Percentiles rank a stretch among this genome's conserved stretches.
Conservation (phyloP, 2,113 vertebrate species). For the Perca fluviatilis region DNA sequence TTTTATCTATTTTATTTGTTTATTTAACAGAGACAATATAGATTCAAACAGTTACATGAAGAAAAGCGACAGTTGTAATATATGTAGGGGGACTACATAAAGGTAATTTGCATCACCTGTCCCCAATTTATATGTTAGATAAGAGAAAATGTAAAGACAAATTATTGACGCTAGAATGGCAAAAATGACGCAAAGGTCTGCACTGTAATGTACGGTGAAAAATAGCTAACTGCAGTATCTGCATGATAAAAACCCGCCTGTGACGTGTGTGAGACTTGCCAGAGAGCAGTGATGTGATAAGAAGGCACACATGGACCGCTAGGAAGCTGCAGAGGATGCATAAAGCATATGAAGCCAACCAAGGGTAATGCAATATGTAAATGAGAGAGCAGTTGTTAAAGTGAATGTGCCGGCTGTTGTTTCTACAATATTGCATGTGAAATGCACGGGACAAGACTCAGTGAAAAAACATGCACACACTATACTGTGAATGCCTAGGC, state of each 20-base stretch:
- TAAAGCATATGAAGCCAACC: conserved; percentile 65
- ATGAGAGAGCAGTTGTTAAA: conserved; percentile 65
- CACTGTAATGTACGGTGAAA: conserved; percentile 7
- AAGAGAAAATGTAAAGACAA: neutral
- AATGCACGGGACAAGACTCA: conserved; percentile 19
- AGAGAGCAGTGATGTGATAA: conserved; percentile 63
- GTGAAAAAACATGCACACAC: conserved; percentile 19
- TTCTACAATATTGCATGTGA: conserved; percentile 51
- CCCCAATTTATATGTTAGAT: neutral
- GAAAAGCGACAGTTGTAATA: conserved; percentile 8
- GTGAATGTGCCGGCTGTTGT: conserved; percentile 56
- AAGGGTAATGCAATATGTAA: conserved; percentile 77
- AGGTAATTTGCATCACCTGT: neutral
- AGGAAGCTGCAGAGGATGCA: conserved; percentile 56
- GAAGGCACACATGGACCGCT: conserved; percentile 47
- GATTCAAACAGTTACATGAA: neutral
- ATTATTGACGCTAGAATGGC: neutral
- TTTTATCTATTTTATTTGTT: neutral
- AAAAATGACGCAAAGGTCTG: neutral
- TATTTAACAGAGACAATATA: neutral
- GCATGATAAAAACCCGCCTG: conserved; percentile 31
- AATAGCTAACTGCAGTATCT: conserved; percentile 14
- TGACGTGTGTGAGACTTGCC: conserved; percentile 45
- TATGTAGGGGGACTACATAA: neutral
- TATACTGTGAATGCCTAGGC: neutral